phyloP scores from a whole-genome alignment of 2,888 invertebrate species.

The Prosapia bicincta region DNA sequence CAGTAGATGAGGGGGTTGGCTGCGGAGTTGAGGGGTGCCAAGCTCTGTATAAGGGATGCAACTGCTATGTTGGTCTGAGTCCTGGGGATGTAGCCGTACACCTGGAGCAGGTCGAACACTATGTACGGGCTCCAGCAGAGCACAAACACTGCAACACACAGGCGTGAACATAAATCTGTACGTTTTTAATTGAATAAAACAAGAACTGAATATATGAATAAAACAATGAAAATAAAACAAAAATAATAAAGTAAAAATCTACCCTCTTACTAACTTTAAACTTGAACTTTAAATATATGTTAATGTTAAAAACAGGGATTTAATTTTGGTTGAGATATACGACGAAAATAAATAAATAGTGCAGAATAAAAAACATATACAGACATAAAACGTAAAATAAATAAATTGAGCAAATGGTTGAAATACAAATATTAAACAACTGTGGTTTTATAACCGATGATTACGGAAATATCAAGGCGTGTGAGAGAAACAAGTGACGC shows the following conservation, averaged over 20 bases:
- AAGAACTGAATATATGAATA: neutral
- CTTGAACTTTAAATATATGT: neutral
- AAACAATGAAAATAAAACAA: neutral
- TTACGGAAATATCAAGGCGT: no score
- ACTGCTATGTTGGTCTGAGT: constrained; percentile 80
- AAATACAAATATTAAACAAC: no score
- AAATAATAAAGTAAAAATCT: no score
- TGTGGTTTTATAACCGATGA: no score
- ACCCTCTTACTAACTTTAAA: no score
- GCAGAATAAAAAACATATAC: no score
- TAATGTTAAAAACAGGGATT: neutral
- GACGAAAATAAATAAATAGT: no score
- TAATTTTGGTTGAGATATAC: neutral
- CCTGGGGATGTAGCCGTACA: constrained; percentile 75
- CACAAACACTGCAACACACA: constrained; percentile 69
- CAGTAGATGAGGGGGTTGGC: constrained; percentile 94
- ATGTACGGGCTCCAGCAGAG: constrained; percentile 96
- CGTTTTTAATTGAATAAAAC: neutral
- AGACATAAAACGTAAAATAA: no score
- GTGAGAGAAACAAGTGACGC: no score
- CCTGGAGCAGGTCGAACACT: constrained; percentile 86
- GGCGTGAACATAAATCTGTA: neutral
- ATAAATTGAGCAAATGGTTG: no score
- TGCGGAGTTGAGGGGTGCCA: constrained; percentile 89
- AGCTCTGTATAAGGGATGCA: constrained; percentile 86